Evolutionary conservation across 2,888 invertebrate species (phyloP).

Genomic region (Cephus nigrinus): DNA sequence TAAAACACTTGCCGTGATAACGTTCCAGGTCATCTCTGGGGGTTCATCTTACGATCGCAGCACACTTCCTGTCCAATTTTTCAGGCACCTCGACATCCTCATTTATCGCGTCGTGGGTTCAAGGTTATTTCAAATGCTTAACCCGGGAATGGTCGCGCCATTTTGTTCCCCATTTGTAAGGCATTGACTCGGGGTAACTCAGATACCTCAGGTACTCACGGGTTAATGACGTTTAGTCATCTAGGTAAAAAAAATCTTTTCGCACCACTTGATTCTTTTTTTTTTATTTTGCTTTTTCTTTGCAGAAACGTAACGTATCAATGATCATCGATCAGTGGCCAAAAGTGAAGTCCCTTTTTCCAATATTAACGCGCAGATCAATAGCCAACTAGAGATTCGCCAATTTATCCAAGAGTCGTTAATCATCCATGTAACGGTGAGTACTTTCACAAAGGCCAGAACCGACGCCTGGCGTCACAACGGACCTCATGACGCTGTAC

Average conservation of each 20-base stretch:
- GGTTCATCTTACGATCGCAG: not conserved
- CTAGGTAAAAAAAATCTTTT: not conserved
- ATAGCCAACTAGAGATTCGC: not conserved
- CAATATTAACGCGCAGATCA: not conserved
- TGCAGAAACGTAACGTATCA: not conserved
- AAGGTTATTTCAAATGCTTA: not conserved
- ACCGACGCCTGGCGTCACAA: not conserved
- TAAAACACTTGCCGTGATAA: not conserved
- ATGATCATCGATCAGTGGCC: not conserved
- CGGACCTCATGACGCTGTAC: not conserved
- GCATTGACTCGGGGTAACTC: too few relatives aligned
- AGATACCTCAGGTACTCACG: too few relatives aligned
- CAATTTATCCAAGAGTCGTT: not conserved
- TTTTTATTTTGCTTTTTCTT: not conserved
- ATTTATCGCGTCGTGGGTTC: not conserved
- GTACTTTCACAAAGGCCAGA: not conserved
- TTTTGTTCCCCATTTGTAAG: too few relatives aligned
- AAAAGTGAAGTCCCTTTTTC: not conserved
- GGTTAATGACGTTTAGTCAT: not conserved
- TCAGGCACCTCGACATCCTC: not conserved
- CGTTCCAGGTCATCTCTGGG: not conserved
- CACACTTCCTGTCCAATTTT: not conserved
- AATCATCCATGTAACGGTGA: not conserved
- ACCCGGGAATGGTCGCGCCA: too few relatives aligned
- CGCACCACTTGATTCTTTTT: not conserved